A percentile compares a stretch with the other conserved stretches of the same genome.
phyloP scores from a whole-genome alignment of 1,140 invertebrate species.

The Spodoptera frugiperda region DNA sequence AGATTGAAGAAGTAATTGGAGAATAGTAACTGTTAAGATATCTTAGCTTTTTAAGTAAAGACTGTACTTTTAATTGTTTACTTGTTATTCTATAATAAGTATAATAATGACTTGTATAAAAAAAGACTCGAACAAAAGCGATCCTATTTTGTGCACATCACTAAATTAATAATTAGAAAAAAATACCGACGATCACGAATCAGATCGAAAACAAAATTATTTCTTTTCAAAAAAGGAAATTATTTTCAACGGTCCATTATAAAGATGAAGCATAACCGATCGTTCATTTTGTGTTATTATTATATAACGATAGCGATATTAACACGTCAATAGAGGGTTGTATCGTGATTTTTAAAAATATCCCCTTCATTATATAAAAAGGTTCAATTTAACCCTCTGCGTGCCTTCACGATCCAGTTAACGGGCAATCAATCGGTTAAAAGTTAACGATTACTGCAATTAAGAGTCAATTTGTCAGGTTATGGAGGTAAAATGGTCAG shows the following conservation, averaged over 20 bases:
- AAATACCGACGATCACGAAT: too few species aligned
- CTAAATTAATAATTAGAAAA: too few species aligned
- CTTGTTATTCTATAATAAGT: too few species aligned
- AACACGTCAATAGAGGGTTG: slow-evolving; percentile 75
- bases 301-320: slow-evolving; percentile 68
- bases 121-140: too few species aligned
- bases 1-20: too few species aligned
- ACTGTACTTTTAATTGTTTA: too few species aligned
- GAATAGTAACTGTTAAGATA: too few species aligned
- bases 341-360: slow-evolving; percentile 63
- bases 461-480: slow-evolving; percentile 42
- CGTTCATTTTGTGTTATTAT: slow-evolving; percentile 56
- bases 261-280: slow-evolving; percentile 48
- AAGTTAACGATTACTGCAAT: slow-evolving; percentile 46
- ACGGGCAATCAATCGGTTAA: slow-evolving; percentile 76
- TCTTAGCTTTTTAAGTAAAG: too few species aligned
- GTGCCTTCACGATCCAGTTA: slow-evolving; percentile 58
- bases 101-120: too few species aligned
- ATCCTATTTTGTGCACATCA: too few species aligned
- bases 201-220: too few species aligned
- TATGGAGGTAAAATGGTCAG: slow-evolving; percentile 18
- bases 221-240: not conserved
- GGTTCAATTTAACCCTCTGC: slow-evolving; percentile 66
- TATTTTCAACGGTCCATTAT: slow-evolving; percentile 39
- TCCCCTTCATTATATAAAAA: slow-evolving; percentile 68